phyloP scores from a whole-genome alignment of 2,888 invertebrate species.

The Agapostemon virescens region DNA sequence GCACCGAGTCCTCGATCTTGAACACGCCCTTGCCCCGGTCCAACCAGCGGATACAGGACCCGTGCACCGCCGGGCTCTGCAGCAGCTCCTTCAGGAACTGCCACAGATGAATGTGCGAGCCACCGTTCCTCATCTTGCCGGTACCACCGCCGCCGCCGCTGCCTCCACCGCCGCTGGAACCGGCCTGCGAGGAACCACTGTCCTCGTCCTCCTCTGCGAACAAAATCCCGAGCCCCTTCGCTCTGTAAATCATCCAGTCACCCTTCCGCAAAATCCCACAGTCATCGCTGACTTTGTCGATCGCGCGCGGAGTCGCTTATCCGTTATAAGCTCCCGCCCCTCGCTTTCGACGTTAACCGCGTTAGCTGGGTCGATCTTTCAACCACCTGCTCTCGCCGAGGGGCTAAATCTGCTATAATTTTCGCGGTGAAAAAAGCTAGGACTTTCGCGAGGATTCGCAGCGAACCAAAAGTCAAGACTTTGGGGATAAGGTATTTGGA shows the following conservation, averaged over 20 bases:
- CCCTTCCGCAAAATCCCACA: background rate
- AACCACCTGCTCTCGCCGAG: no score
- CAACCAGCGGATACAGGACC: constrained; percentile 98
- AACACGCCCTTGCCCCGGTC: constrained; percentile 97
- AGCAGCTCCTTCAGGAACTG: constrained; percentile 98
- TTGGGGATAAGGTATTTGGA: no score
- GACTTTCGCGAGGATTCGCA: no score
- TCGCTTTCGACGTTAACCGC: no score
- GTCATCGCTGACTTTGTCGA: background rate
- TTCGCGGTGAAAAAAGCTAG: no score
- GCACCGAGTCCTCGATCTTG: constrained; percentile 99
- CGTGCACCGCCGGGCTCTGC: constrained; percentile 92
- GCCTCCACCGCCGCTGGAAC: background rate
- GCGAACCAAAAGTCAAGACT: no score
- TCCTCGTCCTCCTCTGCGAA: constrained; percentile 84
- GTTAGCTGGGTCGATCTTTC: no score
- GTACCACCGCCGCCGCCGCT: constrained; percentile 12
- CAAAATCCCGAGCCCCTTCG: constrained; percentile 43
- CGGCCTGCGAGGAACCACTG: constrained; percentile 56
- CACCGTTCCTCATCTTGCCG: constrained; percentile 74
- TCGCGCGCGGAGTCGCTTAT: no score
- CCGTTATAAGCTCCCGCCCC: no score
- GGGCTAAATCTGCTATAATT: no score
- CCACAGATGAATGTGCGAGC: constrained; percentile 98
- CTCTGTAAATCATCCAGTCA: constrained; percentile 15